phyloP scores from a whole-genome alignment of 2,797 vertebrate genomes.

The Botia almorhae region DNA sequence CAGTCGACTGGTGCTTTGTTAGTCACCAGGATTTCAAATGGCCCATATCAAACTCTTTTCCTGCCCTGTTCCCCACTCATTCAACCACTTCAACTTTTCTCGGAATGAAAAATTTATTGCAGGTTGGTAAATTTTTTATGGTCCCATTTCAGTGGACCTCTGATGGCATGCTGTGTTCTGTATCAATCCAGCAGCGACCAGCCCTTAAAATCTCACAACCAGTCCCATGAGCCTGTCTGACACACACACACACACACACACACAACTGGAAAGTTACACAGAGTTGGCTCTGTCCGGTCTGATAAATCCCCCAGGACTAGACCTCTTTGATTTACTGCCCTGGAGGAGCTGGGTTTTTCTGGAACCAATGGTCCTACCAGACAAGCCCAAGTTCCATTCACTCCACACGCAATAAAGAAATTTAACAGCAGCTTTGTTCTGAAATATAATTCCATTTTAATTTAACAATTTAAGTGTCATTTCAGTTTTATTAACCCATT shows the following conservation, averaged over 20 bases:
- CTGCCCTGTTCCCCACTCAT: constrained; percentile 52
- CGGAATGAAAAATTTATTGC: constrained; percentile 75
- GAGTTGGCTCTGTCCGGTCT: constrained; percentile 33
- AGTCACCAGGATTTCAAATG: constrained; percentile 53
- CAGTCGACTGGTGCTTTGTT: constrained; percentile 6
- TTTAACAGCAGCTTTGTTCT: constrained; percentile 27
- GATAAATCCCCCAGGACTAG: constrained; percentile 7
- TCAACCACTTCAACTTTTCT: constrained; percentile 64
- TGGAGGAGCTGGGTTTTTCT: constrained; percentile 33
- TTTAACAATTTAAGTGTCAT: neutral
- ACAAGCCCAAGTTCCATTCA: constrained; percentile 7
- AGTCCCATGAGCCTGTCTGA: constrained; percentile 33
- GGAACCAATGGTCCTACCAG: constrained; percentile 43
- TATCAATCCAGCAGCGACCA: constrained; percentile 69
- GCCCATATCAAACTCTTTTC: constrained; percentile 48
- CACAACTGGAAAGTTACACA: constrained; percentile 43
- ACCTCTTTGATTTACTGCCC: constrained; percentile 41
- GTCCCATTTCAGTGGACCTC: constrained; percentile 73
- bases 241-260: constrained; percentile 18
- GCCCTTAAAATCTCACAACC: constrained; percentile 62
- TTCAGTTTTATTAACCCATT: neutral
- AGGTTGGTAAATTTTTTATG: constrained; percentile 73
- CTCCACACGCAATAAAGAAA: neutral
- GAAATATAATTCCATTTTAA: neutral
- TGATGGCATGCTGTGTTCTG: constrained; percentile 67